Conservation (phyloP, 2,113 vertebrate species). For the Barnardius zonarius region DNA sequence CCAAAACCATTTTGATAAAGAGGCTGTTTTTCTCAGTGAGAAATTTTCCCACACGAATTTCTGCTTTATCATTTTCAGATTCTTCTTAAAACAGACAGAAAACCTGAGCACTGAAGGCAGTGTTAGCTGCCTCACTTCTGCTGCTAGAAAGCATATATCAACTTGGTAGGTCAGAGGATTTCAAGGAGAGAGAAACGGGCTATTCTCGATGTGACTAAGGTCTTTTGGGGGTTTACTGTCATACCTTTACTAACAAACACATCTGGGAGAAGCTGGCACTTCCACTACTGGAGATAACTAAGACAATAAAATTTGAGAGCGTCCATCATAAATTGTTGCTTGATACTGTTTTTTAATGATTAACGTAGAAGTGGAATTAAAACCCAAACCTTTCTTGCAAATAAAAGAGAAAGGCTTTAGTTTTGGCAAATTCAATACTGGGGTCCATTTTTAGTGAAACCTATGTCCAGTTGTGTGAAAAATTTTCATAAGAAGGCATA, state of each 20-base stretch:
- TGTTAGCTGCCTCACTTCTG: background rate
- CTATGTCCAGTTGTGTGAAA: background rate
- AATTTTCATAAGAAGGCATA: background rate
- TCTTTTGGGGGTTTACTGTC: background rate
- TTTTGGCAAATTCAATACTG: background rate
- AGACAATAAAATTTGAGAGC: background rate
- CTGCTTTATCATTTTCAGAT: background rate
- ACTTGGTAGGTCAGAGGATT: background rate
- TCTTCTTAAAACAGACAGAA: background rate
- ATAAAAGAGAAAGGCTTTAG: background rate
- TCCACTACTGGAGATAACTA: background rate
- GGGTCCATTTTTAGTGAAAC: background rate
- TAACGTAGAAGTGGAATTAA: background rate
- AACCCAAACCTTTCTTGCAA: background rate
- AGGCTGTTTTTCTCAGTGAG: background rate
- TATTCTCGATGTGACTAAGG: fast-evolving
- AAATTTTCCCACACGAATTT: background rate
- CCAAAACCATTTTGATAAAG: background rate
- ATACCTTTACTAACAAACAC: background rate
- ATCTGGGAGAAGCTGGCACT: background rate
- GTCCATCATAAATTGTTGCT: background rate
- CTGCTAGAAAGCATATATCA: background rate
- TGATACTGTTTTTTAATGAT: background rate
- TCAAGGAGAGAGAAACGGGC: background rate
- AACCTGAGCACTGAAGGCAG: background rate